Evolutionary conservation across 2,113 vertebrate species (phyloP), one percentile per base, ranked within the genome.

Genomic region (Orientallactaga bullata): DNA sequence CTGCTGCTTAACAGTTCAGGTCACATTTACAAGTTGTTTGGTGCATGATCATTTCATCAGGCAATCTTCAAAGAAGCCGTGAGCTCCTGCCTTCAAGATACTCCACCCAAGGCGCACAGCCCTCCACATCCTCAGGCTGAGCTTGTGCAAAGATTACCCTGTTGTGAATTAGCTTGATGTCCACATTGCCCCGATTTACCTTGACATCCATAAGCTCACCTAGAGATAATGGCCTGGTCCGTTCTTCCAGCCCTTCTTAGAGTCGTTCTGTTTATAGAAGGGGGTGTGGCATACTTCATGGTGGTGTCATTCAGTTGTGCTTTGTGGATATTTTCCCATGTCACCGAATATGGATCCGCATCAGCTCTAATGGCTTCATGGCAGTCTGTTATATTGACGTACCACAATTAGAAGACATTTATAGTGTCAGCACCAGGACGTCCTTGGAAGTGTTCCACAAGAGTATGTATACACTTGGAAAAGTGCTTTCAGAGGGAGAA

Each of bases 301-400:
- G 69, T 90, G 39, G 87, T 89, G 68, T 88, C 61, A 73, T 30
- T 89, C 81, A 84, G 20, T 42, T 66, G 39, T 78, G 81, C 47
- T 84, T 80, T 84, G 47, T 76, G 73, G 65, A 30, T 76, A 72
- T 85, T 95, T 95, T 84, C 73, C 61, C 72, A 9, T 93, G 77
- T 86, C 82, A 78, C 55, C 85, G 92, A 92, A 81, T 94, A 90
- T 35, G 81, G 73, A 83, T 37, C 20, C 66, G 23, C 39, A 47
- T 89, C 66, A 47, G 81, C 72, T 92, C 86, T 86, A 89, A 92
- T 86, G 89, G 68, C 69, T 77, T 84, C 73, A 77, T 76, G 5
- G 65, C 80, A 69, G 89, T 83, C 63, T 81, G 9, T 68, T 92
- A 79, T 88, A 95, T 73, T 51, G 93, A 90, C 86, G 37, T 72